Evolutionary conservation across 2,113 vertebrate genomes (phyloP).

Genomic region (Osmerus mordax): DNA sequence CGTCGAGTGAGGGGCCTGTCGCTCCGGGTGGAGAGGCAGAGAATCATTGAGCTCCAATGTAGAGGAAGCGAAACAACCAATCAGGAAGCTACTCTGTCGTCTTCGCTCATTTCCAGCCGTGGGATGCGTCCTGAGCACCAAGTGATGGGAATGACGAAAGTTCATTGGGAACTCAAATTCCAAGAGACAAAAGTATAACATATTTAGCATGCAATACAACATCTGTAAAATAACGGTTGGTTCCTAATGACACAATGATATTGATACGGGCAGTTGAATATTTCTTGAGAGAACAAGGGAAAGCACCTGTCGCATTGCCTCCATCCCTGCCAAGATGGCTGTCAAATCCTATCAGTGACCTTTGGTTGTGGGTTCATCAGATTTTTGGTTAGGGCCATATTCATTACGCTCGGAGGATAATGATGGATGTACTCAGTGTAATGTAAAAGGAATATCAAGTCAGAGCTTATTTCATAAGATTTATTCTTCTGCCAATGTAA

Average conservation of each 20-base stretch:
- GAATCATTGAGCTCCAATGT: neutral
- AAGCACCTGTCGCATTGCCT: conserved; percentile 33
- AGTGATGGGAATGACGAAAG: no score
- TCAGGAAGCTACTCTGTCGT: no score
- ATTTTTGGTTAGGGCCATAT: conserved; percentile 32
- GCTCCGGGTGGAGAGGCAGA: conserved; percentile 19
- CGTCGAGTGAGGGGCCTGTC: conserved; percentile 27
- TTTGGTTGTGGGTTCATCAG: conserved; percentile 34
- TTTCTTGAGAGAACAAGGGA: conserved; percentile 37
- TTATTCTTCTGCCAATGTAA: no score
- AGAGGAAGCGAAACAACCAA: no score
- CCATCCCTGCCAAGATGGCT: conserved; percentile 26
- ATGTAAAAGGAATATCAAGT: neutral
- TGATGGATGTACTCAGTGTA: neutral
- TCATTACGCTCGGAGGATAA: conserved; percentile 24
- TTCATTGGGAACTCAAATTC: no score
- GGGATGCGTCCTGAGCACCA: no score
- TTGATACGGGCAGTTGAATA: conserved; percentile 9
- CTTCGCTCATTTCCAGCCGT: no score
- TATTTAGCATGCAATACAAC: no score
- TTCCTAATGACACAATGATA: no score
- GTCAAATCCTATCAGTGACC: conserved; percentile 26
- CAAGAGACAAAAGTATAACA: neutral
- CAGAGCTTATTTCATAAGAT: no score
- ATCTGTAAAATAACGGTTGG: no score